These are phyloP conservation scores for Drosophila hamatofila DNA, from an alignment of 2,888 invertebrate genomes.

Conservation along the genomic window DNA sequence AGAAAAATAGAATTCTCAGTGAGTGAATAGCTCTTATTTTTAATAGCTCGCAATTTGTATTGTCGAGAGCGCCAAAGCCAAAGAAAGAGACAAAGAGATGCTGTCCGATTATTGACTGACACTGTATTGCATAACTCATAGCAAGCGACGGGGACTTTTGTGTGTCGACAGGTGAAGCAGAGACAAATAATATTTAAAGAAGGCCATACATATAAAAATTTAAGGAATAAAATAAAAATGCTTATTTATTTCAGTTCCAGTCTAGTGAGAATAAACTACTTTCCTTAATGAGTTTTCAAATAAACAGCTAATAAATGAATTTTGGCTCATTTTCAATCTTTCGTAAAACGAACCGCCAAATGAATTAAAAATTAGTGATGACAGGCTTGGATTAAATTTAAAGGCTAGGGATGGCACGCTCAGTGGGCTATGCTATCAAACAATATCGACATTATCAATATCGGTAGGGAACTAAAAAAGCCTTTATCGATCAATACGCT, in stretches of 20 bases:
- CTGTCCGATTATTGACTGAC: conserved; percentile 14
- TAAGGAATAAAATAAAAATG: background rate
- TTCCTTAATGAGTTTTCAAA: background rate
- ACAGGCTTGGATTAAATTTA: background rate
- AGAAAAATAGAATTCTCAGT: conserved; percentile 1
- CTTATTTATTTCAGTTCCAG: background rate
- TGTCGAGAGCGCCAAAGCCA: conserved; percentile 2
- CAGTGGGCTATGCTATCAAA: no score
- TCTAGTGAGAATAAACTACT: background rate
- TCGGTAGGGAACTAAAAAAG: background rate
- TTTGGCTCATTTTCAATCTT: background rate
- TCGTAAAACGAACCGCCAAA: background rate
- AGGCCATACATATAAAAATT: background rate
- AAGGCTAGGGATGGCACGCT: conserved; percentile 1
- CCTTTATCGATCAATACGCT: background rate
- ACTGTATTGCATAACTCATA: conserved; percentile 10
- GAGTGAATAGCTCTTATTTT: background rate
- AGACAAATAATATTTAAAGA: background rate
- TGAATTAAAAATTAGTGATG: background rate
- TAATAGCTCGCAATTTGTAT: conserved; percentile 6
- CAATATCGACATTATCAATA: background rate
- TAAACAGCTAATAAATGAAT: background rate
- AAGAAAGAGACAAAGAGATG: conserved; percentile 15
- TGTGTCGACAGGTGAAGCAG: conserved; percentile 2
- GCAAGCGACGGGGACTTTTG: conserved; percentile 3